Evolutionary conservation across 2,888 invertebrate genomes (phyloP).

Genomic region (Calliopum simillimum): DNA sequence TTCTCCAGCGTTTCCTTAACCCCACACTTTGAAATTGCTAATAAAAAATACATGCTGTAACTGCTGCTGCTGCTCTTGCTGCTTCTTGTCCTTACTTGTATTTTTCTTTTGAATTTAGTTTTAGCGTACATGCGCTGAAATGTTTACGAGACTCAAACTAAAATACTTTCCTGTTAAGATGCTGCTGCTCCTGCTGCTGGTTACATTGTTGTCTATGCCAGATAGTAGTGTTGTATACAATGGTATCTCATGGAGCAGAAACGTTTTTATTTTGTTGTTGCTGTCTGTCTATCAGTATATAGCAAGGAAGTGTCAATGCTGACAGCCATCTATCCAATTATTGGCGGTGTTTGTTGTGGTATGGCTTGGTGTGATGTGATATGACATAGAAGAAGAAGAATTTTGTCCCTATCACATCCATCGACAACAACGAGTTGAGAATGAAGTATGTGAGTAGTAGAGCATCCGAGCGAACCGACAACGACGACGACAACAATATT

Average conservation of each 20-base stretch:
- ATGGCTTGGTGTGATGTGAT: neutral
- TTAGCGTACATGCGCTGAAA: constrained; percentile 8
- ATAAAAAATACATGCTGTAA: constrained; percentile 10
- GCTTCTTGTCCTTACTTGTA: no score
- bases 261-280: no score
- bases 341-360: neutral
- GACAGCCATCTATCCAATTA: constrained; percentile 9
- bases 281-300: neutral
- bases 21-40: neutral
- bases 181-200: no score
- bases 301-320: neutral
- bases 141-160: neutral
- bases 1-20: neutral
- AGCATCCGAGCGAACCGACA: neutral
- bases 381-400: neutral
- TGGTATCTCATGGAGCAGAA: no score
- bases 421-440: neutral
- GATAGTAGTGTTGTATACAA: no score
- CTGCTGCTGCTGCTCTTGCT: neutral
- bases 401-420: neutral
- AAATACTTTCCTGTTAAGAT: no score
- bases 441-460: neutral
- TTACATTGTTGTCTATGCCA: no score
- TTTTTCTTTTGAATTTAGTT: no score
- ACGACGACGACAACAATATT: neutral